Percentiles rank a stretch among this genome's conserved stretches.
These are phyloP conservation scores for Hypena proboscidalis DNA, from an alignment of 2,888 invertebrate species.

Conservation along the genomic window DNA sequence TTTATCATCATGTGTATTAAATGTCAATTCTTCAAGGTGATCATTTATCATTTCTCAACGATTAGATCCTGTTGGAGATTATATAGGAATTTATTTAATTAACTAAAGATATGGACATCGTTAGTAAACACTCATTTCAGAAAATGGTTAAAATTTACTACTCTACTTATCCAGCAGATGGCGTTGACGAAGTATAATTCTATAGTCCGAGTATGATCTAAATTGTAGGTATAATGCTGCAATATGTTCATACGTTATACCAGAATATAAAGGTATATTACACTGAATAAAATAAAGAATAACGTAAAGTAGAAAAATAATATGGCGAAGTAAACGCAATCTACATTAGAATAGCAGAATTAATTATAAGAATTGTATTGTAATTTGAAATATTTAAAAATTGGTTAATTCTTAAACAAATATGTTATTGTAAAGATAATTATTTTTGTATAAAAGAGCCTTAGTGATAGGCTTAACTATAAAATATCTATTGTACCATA, in stretches of 20 bases:
- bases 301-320: not conserved
- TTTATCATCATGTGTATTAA: too few species aligned
- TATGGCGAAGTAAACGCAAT: conserved; percentile 16
- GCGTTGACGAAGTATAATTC: not conserved
- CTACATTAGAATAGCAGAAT: conserved; percentile 13
- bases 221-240: not conserved
- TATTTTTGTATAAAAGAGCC: conserved; percentile 1
- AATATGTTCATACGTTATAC: not conserved
- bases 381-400: not conserved
- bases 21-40: too few species aligned
- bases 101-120: too few species aligned
- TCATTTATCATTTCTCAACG: too few species aligned
- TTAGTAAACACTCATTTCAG: too few species aligned
- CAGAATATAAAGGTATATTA: not conserved
- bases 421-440: not conserved
- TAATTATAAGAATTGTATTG: conserved; percentile 3
- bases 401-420: not conserved
- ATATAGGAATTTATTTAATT: too few species aligned
- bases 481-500: conserved; percentile 1
- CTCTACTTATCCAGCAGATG: too few species aligned
- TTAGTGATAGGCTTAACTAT: not conserved
- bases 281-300: too few species aligned
- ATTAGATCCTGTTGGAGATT: too few species aligned
- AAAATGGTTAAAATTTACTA: too few species aligned
- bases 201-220: not conserved